Evolutionary conservation across 2,888 invertebrate species (phyloP).

Genomic region (Halictus quadricinctus): DNA sequence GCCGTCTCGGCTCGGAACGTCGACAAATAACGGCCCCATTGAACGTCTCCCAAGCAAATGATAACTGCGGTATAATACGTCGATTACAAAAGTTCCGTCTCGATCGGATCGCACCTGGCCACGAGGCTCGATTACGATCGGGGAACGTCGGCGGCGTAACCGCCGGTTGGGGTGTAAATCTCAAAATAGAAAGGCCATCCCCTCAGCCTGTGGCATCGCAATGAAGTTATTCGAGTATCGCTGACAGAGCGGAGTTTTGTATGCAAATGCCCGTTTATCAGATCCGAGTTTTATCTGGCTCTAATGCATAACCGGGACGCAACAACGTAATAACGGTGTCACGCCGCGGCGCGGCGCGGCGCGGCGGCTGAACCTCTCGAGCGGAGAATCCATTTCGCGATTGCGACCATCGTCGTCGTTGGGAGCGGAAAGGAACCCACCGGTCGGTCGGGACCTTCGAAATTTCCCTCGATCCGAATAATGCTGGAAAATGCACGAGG

Average conservation of each 20-base stretch:
- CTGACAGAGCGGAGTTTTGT: constrained; percentile 18
- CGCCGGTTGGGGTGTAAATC: not conserved
- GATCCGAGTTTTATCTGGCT: constrained; percentile 27
- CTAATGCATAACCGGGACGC: constrained; percentile 13
- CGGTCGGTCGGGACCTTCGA: constrained; percentile 4
- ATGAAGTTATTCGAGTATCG: constrained; percentile 27
- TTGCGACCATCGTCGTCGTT: not conserved
- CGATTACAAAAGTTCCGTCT: not conserved
- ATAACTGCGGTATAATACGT: constrained; percentile 11
- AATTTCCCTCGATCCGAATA: constrained; percentile 30
- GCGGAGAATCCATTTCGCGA: constrained; percentile 6
- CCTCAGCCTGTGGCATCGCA: not conserved
- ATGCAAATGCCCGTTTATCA: constrained; percentile 38
- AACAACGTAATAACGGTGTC: constrained; percentile 31
- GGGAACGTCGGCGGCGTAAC: not conserved
- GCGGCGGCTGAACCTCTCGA: constrained; percentile 6
- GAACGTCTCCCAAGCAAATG: not conserved
- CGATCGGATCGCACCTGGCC: not conserved
- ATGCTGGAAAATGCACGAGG: constrained; percentile 43
- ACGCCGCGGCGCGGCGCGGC: not conserved
- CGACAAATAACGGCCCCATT: constrained; percentile 1
- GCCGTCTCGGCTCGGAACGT: not conserved
- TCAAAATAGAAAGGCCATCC: constrained; percentile 11
- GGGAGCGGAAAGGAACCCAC: not conserved
- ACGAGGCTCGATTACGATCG: not conserved